Conservation (phyloP, 2,888 invertebrate species). For the Syrista parreyssii region DNA sequence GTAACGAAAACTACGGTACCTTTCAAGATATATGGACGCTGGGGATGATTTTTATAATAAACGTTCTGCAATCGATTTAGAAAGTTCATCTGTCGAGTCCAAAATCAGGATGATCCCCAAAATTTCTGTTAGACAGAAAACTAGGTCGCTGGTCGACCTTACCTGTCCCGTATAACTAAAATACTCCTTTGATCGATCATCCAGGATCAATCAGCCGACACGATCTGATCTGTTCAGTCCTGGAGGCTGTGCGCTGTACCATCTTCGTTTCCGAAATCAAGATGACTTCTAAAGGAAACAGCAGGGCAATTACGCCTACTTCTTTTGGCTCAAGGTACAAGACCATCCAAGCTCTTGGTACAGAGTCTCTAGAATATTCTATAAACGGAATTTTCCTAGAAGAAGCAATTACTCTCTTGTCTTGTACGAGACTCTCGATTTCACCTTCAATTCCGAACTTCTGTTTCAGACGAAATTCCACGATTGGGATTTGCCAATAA, state of each 20-base stretch:
- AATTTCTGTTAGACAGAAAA: not conserved
- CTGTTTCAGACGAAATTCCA: not conserved
- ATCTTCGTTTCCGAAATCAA: not conserved
- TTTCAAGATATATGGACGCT: not conserved
- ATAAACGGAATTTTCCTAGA: not conserved
- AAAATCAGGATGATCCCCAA: not conserved
- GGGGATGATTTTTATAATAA: too few species aligned
- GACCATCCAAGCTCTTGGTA: not conserved
- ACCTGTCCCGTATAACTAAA: not conserved
- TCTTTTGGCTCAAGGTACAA: not conserved
- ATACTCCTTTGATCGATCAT: not conserved
- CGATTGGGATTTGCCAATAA: not conserved
- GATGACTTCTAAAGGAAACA: not conserved
- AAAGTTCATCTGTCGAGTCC: not conserved
- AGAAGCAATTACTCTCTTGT: not conserved
- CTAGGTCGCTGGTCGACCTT: not conserved
- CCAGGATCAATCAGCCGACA: not conserved
- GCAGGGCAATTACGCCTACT: not conserved
- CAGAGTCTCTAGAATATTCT: not conserved
- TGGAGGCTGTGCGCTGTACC: not conserved
- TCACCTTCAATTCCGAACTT: not conserved
- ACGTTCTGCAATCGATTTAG: not conserved
- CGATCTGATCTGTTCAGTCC: not conserved
- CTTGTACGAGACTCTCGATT: not conserved
- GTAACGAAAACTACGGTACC: not conserved